phyloP scores from a whole-genome alignment of 1,140 invertebrate genomes.

The Lutraria rhynchaena region DNA sequence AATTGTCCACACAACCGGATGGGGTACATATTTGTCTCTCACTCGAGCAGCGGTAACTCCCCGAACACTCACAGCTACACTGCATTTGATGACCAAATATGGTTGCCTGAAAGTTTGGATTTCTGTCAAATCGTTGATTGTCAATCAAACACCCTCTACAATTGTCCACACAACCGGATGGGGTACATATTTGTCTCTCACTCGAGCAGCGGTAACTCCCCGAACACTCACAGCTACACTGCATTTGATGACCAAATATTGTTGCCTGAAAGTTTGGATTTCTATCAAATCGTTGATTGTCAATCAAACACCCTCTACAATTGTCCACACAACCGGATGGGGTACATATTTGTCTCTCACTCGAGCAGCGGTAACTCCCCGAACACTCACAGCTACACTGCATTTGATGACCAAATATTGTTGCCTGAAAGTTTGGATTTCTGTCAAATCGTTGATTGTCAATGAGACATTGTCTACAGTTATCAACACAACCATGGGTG shows the following conservation, averaged over 20 bases:
- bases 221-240: constrained; percentile 35
- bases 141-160: constrained; percentile 44
- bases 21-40: constrained; percentile 15
- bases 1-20: constrained; percentile 26
- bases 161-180: constrained; percentile 23
- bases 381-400: constrained; percentile 15
- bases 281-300: background rate
- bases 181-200: constrained; percentile 19
- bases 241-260: constrained; percentile 13
- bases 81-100: constrained; percentile 22
- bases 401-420: background rate
- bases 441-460: background rate
- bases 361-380: background rate
- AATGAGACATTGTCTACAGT: constrained; percentile 3
- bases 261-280: constrained; percentile 14
- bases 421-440: background rate
- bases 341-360: background rate
- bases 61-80: constrained; percentile 45
- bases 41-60: constrained; percentile 27
- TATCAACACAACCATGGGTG: background rate
- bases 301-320: constrained; percentile 32
- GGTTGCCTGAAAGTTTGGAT: constrained; percentile 21
- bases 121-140: constrained; percentile 18
- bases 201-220: constrained; percentile 14
- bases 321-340: constrained; percentile 32